Evolutionary conservation across 92 coral and sea anemone species (phyloP).

Genomic region (Palythoa heliodiscus): DNA sequence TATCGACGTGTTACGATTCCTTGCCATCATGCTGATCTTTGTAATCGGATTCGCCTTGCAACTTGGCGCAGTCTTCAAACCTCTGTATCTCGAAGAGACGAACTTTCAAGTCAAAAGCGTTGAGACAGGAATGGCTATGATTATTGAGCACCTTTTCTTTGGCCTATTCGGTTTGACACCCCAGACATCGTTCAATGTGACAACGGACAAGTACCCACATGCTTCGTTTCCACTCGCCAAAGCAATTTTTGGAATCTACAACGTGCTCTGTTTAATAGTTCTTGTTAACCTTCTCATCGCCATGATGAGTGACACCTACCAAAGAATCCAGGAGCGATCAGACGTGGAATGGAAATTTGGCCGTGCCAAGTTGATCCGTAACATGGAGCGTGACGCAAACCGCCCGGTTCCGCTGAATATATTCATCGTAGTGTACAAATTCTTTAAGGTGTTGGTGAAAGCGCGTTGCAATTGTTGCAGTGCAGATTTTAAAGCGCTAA

Average conservation of each 20-base stretch:
- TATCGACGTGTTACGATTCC: conserved; percentile 87
- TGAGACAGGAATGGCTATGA: conserved; percentile 49
- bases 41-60: conserved; percentile 87
- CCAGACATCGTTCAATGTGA: conserved; percentile 34
- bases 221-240: conserved; percentile 59
- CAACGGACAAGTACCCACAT: conserved; percentile 30
- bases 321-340: conserved; percentile 85
- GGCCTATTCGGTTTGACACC: conserved; percentile 83
- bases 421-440: conserved; percentile 70
- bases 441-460: conserved; percentile 60
- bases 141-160: conserved; percentile 76
- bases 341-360: conserved; percentile 98
- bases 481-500: conserved; percentile 62
- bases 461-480: conserved; percentile 83
- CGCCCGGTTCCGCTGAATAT: conserved; percentile 89
- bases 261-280: conserved; percentile 80
- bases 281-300: conserved; percentile 91
- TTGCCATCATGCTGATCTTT: conserved; percentile 80
- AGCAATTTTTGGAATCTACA: conserved; percentile 87
- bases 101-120: conserved; percentile 41
- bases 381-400: conserved; percentile 91
- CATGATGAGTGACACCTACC: conserved; percentile 99
- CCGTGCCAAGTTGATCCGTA: conserved; percentile 88
- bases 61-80: conserved; percentile 88
- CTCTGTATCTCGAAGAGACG: conserved; percentile 49